Base-by-base conservation (phyloP, 2,797 vertebrate species). In the Poeciliopsis infans region DNA sequence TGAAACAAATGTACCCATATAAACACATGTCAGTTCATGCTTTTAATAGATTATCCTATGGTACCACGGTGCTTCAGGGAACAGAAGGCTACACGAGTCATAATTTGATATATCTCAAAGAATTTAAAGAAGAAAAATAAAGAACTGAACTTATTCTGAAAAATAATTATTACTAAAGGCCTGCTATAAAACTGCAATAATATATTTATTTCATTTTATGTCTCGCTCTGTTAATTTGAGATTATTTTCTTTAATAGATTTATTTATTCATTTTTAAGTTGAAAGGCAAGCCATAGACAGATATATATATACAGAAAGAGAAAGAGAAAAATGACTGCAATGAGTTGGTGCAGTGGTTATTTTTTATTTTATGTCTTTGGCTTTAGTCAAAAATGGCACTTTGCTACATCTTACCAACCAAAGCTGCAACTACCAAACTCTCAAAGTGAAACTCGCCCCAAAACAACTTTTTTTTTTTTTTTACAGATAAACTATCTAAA, bases 31-130 rank as follows among this genome's bases (percentile, higher is more conserved):
- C 10, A 18, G 3, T 51, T 81, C 61, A 74, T 33, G 45, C 64
- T 78, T 46, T 82, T 81, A 84, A 75, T 79, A 86, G 84, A 87
- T 89, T 90, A 76, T 82, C 76, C 59, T 43, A 78, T 36, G 88
- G 80, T 75, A 2, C 47, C 4, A 5, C 11, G 45, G 51, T 31
- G 80, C 79, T 79, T 75, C 20, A 33, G 77, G 59, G 71, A 33
- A 70, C 78, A 55, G 33, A 76, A 70, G 76, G 79, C 79, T 69
- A 80, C 23, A 66, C 23, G 39, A 18, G 18, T 66, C 39, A 66
- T 39, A 10, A 66, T 23, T 23, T 66, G 18, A 66, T 23, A 23
- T 8, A 39, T 66, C 36, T 66, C 36, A 39, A 12, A 39, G 61
- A 23, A 36, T 64, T 64, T 33, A 18, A 64, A 64, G 59, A 7